phyloP scores from a whole-genome alignment of 2,113 vertebrate genomes.

The Corydoras sp. region DNA sequence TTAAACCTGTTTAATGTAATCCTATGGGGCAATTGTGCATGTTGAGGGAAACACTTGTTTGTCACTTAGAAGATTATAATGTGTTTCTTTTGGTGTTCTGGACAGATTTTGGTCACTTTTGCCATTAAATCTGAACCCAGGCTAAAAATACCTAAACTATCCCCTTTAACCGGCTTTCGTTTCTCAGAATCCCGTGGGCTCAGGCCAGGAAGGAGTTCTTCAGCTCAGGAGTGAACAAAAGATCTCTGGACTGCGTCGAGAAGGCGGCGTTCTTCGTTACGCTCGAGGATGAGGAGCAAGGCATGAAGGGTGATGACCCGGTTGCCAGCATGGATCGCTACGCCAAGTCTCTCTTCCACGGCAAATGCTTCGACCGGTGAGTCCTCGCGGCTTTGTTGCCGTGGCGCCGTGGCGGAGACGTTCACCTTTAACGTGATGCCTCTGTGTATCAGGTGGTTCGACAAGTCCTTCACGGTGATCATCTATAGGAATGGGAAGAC shows the following conservation, averaged over 20 bases:
- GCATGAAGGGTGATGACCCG: conserved; percentile 69
- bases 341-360: conserved; percentile 76
- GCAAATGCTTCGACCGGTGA: conserved; percentile 82
- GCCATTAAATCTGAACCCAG: no score
- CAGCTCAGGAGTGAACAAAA: conserved; percentile 64
- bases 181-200: conserved; percentile 75
- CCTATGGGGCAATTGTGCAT: no score
- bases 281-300: conserved; percentile 72
- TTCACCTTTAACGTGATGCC: no score
- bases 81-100: no score
- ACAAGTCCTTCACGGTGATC: conserved; percentile 81
- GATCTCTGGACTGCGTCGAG: conserved; percentile 75
- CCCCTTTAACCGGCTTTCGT: background rate
- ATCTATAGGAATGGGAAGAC: conserved; percentile 80
- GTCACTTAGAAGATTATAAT: no score
- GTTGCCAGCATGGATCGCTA: conserved; percentile 70
- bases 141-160: no score
- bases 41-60: no score
- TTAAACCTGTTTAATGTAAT: no score
- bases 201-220: conserved; percentile 68
- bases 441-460: conserved; percentile 75
- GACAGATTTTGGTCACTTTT: no score
- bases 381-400: conserved; percentile 2
- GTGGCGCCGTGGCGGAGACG: background rate
- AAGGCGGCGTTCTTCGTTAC: conserved; percentile 81